Base-by-base conservation (phyloP, 2,113 vertebrate genomes). In the Macaca fascicularis region DNA sequence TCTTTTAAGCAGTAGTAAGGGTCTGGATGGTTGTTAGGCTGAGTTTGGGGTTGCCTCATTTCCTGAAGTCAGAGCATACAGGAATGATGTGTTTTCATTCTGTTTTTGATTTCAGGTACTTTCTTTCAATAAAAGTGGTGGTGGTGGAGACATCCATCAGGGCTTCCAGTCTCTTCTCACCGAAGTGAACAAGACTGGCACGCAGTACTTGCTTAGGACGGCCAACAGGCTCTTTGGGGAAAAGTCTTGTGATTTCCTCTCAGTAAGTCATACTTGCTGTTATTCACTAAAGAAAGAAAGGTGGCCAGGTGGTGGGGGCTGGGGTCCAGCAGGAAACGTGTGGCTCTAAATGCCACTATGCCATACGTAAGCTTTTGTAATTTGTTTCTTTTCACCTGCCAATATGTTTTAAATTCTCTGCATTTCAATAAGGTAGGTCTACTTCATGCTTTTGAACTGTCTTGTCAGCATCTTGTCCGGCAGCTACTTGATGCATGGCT, bases 221-320 rank as follows among this genome's bases (percentile, higher is more conserved):
- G 99, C 99, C 19, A 99, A 99, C 97, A 98, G 99, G 13, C 99
- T 99, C 8, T 99, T 99, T 27, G 99, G 99, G 94, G 99, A 99
- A 74, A 98, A 98, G 43, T 98, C 99, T 0, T 98, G 96, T 32
- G 97, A 98, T 6, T 99, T 99, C 95, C 98, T 99, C 43, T 69
- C 98, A 0, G 99, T 99, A 98, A 99, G 99, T 98, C 9, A 20
- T 0, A 3, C 61, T 32, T 19, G 1, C 19, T 35, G 81, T 38
- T 57, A 90, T 64, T 23, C 38, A 32, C 1, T 9, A 67, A 74
- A 57, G 35, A 25, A 30, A 8, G 20, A 4, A 50, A 88, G 55
- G 11, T 0, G 5, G 14, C 11, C 0, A 38, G 45, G 38, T 5
- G 2, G 5, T 2, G 50, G 35, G 7, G n/a, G 61, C 38, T 0